These are phyloP conservation scores for Siniperca scherzeri DNA, from an alignment of 2,797 vertebrate genomes.

Conservation along the genomic window DNA sequence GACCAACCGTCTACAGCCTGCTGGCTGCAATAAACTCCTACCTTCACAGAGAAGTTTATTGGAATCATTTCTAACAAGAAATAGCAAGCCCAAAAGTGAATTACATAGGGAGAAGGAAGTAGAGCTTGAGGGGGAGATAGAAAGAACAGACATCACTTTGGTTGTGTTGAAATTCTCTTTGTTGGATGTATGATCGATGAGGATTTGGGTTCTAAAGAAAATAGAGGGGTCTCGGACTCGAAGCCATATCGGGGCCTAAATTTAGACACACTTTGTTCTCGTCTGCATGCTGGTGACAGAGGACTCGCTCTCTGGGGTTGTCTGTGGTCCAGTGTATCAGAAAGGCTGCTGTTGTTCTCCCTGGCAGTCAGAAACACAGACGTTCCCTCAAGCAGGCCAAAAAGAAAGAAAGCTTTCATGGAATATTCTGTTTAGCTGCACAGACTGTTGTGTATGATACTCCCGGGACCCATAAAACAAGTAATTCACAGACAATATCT, in stretches of 20 bases:
- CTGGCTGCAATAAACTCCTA: slow-evolving; percentile 58
- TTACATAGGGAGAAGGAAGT: slow-evolving; percentile 31
- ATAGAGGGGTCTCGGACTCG: slow-evolving; percentile 55
- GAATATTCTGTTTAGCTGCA: slow-evolving; percentile 81
- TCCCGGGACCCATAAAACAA: slow-evolving; percentile 79
- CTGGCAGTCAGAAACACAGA: slow-evolving; percentile 78
- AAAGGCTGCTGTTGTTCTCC: slow-evolving; percentile 83
- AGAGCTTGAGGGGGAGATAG: slow-evolving; percentile 10
- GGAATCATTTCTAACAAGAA: slow-evolving; percentile 42
- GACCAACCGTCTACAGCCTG: slow-evolving; percentile 57
- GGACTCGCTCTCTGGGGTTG: slow-evolving; percentile 73
- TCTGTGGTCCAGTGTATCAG: slow-evolving; percentile 78
- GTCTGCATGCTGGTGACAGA: slow-evolving; percentile 78
- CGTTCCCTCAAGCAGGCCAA: slow-evolving; percentile 72
- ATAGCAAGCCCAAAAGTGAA: slow-evolving; percentile 32
- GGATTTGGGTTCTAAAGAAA: slow-evolving; percentile 48
- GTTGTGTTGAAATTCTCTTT: slow-evolving; percentile 58
- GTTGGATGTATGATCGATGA: slow-evolving; percentile 62
- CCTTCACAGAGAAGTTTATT: slow-evolving; percentile 54
- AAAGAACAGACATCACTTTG: slow-evolving; percentile 42
- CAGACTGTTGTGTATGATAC: slow-evolving; percentile 77
- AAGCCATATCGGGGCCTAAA: slow-evolving; percentile 73
- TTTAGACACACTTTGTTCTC: slow-evolving; percentile 81
- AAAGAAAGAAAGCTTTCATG: slow-evolving; percentile 84
- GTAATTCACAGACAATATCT: slow-evolving; percentile 82